Conservation (phyloP, 2,888 invertebrate species). For the Callosobruchus maculatus region DNA sequence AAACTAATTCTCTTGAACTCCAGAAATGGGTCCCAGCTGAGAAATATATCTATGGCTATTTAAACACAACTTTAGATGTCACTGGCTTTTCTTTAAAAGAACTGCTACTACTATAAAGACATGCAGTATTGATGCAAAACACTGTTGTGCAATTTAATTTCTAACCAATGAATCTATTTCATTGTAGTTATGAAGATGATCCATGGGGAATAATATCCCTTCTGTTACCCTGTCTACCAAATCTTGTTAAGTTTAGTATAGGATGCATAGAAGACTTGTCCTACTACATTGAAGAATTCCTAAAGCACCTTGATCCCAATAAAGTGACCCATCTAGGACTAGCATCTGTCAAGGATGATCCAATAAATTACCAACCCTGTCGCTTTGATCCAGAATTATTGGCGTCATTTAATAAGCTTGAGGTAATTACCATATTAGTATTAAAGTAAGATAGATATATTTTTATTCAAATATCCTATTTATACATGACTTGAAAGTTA, state of each 20-base stretch:
- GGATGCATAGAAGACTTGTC: slow-evolving; percentile 47
- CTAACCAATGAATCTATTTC: not conserved
- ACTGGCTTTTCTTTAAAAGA: too few relatives aligned
- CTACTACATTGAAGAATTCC: slow-evolving; percentile 36
- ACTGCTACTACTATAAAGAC: too few relatives aligned
- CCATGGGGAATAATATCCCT: slow-evolving; percentile 29
- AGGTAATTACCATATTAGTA: slow-evolving; percentile 42
- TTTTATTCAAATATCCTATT: too few relatives aligned
- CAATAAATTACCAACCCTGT: slow-evolving; percentile 58
- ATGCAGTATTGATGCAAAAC: too few relatives aligned
- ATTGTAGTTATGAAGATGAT: slow-evolving; percentile 17
- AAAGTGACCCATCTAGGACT: slow-evolving; percentile 62
- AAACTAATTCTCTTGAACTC: too few relatives aligned
- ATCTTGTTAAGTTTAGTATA: slow-evolving; percentile 42
- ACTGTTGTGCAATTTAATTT: too few relatives aligned
- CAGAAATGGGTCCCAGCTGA: too few relatives aligned
- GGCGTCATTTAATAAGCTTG: slow-evolving; percentile 57
- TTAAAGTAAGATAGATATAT: slow-evolving; percentile 1
- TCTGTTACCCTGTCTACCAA: slow-evolving; percentile 34
- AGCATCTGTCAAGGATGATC: slow-evolving; percentile 71
- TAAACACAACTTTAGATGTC: too few relatives aligned
- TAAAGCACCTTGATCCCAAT: slow-evolving; percentile 49
- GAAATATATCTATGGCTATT: too few relatives aligned
- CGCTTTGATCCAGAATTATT: slow-evolving; percentile 57
- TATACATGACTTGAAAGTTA: too few relatives aligned